A percentile compares a stretch with the other conserved stretches of the same genome.
Evolutionary conservation across 2,797 vertebrate species (phyloP).

Genomic region (Carduelis carduelis): DNA sequence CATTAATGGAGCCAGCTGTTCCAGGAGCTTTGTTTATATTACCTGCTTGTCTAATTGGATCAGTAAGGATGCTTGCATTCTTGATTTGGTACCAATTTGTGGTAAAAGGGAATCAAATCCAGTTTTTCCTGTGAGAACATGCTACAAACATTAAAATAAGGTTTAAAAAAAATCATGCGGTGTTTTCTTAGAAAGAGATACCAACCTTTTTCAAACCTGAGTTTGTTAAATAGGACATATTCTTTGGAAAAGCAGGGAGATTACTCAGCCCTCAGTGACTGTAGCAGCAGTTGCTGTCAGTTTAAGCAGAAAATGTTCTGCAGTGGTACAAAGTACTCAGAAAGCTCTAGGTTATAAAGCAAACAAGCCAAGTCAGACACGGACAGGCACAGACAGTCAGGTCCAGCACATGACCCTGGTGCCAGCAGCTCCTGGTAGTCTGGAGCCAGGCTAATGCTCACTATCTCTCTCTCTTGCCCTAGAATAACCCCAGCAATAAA

Average conservation of each 20-base stretch:
- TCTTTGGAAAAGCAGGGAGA: neutral
- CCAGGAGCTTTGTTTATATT: constrained; percentile 15
- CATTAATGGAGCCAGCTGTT: constrained; percentile 4
- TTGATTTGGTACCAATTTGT: neutral
- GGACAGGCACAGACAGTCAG: neutral
- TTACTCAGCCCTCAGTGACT: neutral
- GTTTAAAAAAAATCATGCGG: neutral
- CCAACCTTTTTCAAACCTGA: neutral
- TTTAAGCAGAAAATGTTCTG: neutral
- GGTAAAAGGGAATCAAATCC: neutral
- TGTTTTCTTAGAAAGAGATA: neutral
- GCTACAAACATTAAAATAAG: neutral
- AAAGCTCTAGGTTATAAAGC: neutral
- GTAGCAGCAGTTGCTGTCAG: neutral
- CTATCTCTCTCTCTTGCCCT: constrained; percentile 51
- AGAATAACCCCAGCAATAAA: constrained; percentile 97
- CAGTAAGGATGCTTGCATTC: neutral
- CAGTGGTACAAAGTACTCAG: neutral
- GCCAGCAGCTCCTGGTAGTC: neutral
- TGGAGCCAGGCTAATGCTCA: constrained; percentile 9
- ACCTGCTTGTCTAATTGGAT: constrained; percentile 25
- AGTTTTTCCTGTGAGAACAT: neutral
- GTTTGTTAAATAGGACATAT: neutral
- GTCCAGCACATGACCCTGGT: neutral
- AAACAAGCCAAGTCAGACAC: neutral